A percentile compares a stretch with the other conserved stretches of the same genome.
Evolutionary conservation across 2,888 invertebrate species (phyloP).

Genomic region (Listrodromus nycthemerus): DNA sequence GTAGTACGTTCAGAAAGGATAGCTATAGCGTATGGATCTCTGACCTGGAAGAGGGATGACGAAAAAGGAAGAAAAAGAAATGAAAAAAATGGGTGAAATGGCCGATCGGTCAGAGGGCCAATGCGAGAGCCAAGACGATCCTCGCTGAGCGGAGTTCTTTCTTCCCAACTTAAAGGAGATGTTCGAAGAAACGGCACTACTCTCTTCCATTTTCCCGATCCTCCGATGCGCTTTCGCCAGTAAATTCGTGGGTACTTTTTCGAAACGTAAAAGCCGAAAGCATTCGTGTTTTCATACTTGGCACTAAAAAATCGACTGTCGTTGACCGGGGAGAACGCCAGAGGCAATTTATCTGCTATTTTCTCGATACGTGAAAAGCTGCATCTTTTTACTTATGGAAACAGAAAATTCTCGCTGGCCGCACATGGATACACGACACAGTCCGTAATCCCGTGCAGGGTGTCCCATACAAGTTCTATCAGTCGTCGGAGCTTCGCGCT

Average conservation of each 20-base stretch:
- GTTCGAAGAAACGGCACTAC: conserved; percentile 71
- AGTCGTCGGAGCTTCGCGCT: neutral
- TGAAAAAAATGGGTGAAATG: conserved; percentile 65
- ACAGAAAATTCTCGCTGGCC: conserved; percentile 73
- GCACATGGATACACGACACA: conserved; percentile 28
- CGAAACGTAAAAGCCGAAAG: neutral
- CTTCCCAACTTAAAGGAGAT: conserved; percentile 78
- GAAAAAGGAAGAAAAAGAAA: conserved; percentile 40
- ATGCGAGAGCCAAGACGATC: conserved; percentile 18
- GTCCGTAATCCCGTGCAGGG: neutral
- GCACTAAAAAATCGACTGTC: neutral
- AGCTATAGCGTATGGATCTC: conserved; percentile 20
- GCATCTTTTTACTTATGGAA: conserved; percentile 77
- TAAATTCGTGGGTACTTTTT: neutral
- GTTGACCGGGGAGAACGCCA: neutral
- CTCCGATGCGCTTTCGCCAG: neutral
- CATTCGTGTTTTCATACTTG: neutral
- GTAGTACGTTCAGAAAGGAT: conserved; percentile 36
- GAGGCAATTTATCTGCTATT: neutral
- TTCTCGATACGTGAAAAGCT: neutral
- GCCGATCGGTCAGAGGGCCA: conserved; percentile 54
- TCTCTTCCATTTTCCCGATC: neutral
- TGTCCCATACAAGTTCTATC: conserved; percentile 5
- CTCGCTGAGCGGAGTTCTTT: conserved; percentile 13
- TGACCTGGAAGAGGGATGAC: conserved; percentile 40